Percentiles rank a stretch among this genome's conserved stretches.
Evolutionary conservation across 2,888 invertebrate genomes (phyloP).

Genomic region (Tetanocera ferruginea): DNA sequence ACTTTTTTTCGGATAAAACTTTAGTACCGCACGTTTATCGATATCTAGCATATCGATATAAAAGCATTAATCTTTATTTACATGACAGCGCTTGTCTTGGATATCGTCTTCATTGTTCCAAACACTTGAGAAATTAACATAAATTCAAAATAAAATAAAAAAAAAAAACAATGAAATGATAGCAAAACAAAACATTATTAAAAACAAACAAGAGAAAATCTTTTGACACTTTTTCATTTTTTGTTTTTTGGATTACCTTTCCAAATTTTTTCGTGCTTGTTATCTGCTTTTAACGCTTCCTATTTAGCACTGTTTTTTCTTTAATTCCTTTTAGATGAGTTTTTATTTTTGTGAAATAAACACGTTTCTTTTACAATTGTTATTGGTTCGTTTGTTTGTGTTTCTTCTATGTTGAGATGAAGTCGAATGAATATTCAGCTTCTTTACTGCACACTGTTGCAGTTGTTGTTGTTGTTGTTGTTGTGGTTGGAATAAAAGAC

Average conservation of each 20-base stretch:
- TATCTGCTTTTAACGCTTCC: neutral
- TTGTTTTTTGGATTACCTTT: neutral
- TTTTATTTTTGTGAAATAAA: neutral
- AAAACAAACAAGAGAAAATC: neutral
- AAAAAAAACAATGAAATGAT: neutral
- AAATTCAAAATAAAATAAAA: neutral
- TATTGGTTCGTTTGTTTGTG: neutral
- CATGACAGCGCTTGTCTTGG: too few relatives aligned
- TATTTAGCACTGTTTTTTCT: neutral
- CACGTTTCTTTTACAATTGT: neutral
- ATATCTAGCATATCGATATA: too few relatives aligned
- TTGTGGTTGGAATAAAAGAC: constrained; percentile 8
- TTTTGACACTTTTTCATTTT: constrained; percentile 1
- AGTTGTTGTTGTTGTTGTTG: constrained; percentile 1
- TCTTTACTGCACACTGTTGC: neutral
- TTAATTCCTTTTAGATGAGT: neutral
- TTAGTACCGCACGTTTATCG: too few relatives aligned
- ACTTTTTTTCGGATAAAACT: too few relatives aligned
- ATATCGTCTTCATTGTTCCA: too few relatives aligned
- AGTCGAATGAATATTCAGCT: neutral
- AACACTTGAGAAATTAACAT: too few relatives aligned
- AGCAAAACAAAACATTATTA: neutral
- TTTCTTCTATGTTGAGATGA: neutral
- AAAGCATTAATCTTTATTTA: too few relatives aligned
- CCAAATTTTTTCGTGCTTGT: neutral